Evolutionary conservation across 2,797 vertebrate genomes (phyloP), one percentile per base, ranked within the genome.

Genomic region (Syngnathus acus): DNA sequence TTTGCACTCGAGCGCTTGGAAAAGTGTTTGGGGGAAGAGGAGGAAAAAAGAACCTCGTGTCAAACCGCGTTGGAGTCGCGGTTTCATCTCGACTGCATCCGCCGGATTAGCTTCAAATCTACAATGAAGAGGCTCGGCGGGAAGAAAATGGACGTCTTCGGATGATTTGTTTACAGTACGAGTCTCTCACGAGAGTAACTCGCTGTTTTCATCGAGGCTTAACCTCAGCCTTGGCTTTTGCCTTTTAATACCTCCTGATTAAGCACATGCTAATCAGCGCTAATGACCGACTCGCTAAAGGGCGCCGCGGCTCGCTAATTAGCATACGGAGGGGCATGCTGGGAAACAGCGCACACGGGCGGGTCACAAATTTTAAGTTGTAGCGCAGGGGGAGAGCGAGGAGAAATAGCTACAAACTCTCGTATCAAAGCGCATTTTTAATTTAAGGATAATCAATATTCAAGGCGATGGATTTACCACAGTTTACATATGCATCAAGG

Each of bases 401-500:
- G 67, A 77, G 61, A 79, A 66, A 73, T 80, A 40, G 70, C 82
- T 68, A 72, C 71, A 75, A 81, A 84, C 82, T 77, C 82, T 71
- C 77, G 66, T 69, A 86, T 91, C 87, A 91, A 93, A 92, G 91
- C 79, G 87, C 93, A 95, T 95, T 94, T 94, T 94, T 43, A 95
- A 95, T 98, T 94, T 94, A 86, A 90, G 89, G 81, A 90, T 93
- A 94, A 95, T 95, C 95, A 95, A 95, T 97, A 96, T 95, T 96
- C 93, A 95, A 93, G 83, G 83, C 81, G 70, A 83, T 80, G 71
- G 81, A 83, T 89, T 91, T 87, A 87, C 87, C 83, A 81, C 67
- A 89, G 84, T 91, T 94, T 94, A 94, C 92, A 93, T 91, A 94
- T 93, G 92, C 92, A 93, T 93, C 92, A 93, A 90, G 73, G 81